Percentiles rank a stretch among this genome's conserved stretches.
phyloP scores from a whole-genome alignment of 92 coral and sea anemone species.

The Epizoanthus fatuus region DNA sequence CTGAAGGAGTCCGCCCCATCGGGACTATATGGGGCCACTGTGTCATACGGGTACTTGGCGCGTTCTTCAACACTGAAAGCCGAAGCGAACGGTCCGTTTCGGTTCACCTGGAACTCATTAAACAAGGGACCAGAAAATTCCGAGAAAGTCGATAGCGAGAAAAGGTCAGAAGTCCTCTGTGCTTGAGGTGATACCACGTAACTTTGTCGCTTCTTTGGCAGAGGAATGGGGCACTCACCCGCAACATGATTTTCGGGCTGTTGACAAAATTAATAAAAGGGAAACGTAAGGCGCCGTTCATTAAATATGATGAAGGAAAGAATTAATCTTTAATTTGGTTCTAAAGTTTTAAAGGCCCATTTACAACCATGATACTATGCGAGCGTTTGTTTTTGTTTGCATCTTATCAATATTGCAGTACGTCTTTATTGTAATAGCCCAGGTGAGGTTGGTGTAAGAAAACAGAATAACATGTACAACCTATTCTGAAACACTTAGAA shows the following conservation, averaged over 20 bases:
- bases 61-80: not conserved
- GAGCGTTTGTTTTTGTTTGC: no score
- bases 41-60: slow-evolving; percentile 2
- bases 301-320: no score
- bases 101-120: slow-evolving; percentile 23
- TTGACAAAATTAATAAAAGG: not conserved
- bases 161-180: slow-evolving; percentile 21
- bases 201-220: slow-evolving; percentile 44
- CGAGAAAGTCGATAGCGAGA: slow-evolving; percentile 29
- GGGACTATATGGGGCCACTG: slow-evolving; percentile 4
- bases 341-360: no score
- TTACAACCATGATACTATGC: no score
- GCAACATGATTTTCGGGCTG: not conserved
- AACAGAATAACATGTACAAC: no score
- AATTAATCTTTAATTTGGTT: no score
- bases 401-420: no score
- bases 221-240: slow-evolving; percentile 30
- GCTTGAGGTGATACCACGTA: not conserved
- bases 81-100: not conserved
- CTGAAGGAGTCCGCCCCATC: slow-evolving; percentile 35
- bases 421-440: no score
- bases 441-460: no score
- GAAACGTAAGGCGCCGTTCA: not conserved
- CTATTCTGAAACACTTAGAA: no score
- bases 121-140: slow-evolving; percentile 38